Evolutionary conservation across 2,888 invertebrate genomes (phyloP).

Genomic region (Drosophila sordidula): DNA sequence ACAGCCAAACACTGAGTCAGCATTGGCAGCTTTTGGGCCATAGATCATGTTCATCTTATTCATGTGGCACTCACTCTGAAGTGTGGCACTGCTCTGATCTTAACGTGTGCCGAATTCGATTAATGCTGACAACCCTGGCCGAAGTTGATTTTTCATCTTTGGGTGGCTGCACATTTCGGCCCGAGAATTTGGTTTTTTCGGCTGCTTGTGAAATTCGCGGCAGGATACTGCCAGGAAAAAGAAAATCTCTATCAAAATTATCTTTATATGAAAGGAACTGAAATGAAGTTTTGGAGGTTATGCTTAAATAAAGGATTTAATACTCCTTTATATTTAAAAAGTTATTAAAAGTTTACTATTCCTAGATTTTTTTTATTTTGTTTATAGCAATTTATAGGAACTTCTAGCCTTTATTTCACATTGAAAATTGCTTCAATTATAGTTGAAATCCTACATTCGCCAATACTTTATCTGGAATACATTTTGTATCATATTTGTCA

Average conservation of each 20-base stretch:
- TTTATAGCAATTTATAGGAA: no score
- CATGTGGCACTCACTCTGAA: constrained; percentile 25
- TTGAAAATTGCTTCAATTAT: no score
- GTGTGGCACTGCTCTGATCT: constrained; percentile 27
- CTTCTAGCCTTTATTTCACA: no score
- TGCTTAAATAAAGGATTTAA: no score
- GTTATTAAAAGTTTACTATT: no score
- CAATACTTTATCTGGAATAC: no score
- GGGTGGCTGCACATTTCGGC: constrained; percentile 2
- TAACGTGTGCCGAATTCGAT: constrained; percentile 27
- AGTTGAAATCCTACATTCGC: no score
- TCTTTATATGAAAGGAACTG: background rate
- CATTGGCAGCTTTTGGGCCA: constrained; percentile 29
- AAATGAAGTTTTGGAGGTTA: no score
- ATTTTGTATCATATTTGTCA: no score
- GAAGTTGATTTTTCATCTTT: background rate
- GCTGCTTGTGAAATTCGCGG: background rate
- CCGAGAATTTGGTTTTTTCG: background rate
- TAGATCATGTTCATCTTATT: constrained; percentile 29
- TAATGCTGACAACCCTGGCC: constrained; percentile 17
- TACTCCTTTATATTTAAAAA: no score
- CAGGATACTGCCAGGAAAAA: no score
- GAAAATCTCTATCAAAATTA: background rate
- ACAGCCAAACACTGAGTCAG: background rate
- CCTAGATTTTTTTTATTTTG: no score